Conservation (phyloP, 2,888 invertebrate genomes). For the Cenopis cana region DNA sequence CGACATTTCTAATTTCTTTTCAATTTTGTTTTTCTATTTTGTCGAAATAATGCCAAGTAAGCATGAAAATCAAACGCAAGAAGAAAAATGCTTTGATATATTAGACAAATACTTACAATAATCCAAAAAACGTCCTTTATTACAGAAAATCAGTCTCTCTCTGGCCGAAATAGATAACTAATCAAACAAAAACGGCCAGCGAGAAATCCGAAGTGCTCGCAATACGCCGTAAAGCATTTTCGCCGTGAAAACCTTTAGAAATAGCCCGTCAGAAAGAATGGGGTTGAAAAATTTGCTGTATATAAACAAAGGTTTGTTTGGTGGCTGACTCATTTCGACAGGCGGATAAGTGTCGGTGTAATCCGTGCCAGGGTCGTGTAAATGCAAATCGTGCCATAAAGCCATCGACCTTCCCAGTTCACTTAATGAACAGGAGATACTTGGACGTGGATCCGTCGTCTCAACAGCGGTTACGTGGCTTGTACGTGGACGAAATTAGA, state of each 20-base stretch:
- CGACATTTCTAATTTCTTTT: neutral
- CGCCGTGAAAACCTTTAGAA: slow-evolving; percentile 65
- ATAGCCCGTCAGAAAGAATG: slow-evolving; percentile 79
- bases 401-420: slow-evolving; percentile 66
- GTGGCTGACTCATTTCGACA: slow-evolving; percentile 75
- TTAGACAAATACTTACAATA: neutral
- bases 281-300: slow-evolving; percentile 74
- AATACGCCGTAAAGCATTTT: slow-evolving; percentile 66
- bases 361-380: slow-evolving; percentile 83
- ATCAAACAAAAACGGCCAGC: slow-evolving; percentile 53
- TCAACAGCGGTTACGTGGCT: slow-evolving; percentile 73
- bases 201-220: slow-evolving; percentile 62
- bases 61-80: too few relatives aligned
- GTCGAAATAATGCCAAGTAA: too few relatives aligned
- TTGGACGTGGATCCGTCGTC: slow-evolving; percentile 77
- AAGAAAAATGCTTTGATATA: too few relatives aligned
- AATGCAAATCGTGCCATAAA: slow-evolving; percentile 85
- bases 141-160: slow-evolving; percentile 33
- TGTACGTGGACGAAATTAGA: slow-evolving; percentile 73
- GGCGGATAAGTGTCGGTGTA: slow-evolving; percentile 82
- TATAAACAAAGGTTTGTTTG: slow-evolving; percentile 82
- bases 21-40: neutral
- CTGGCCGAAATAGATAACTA: slow-evolving; percentile 54
- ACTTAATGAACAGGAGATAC: slow-evolving; percentile 81
- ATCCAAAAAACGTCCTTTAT: neutral